Base-by-base conservation (phyloP, 1,140 invertebrate species). In the Drosophila suzukii region DNA sequence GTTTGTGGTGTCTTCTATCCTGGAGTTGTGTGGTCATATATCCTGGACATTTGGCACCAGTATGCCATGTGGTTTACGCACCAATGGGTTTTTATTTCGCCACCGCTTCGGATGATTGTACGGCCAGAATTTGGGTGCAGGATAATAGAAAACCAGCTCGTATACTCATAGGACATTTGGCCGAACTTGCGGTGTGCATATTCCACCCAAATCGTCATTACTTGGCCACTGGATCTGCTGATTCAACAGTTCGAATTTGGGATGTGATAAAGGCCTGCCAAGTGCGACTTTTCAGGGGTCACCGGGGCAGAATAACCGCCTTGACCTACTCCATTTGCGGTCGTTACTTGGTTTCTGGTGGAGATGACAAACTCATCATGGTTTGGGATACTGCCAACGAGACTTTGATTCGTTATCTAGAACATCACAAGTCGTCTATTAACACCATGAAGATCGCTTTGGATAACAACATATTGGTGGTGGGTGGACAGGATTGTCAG, bases 11-110 rank as follows among this genome's bases (percentile, higher is more conserved):
- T 11, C 44, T 86, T 13, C n/a, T 73, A 12, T 70, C 79, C 34
- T 86, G 83, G 83, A 53, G 17, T 34, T 88, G 83, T 34, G 36
- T 83, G 10, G 75, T 88, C n/a, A 73, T 83, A 20, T 86, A 76
- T 60, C 51, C 44, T 0, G 83, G 79, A 0, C 83, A 83, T 24
- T 32, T 50, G 12, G 10, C 41, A 0, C 30, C 79, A 5, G 27
- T 82, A 11, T 68, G 49, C 39, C 55, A 60, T n/a, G 79, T 88
- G 4, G 20, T 6, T 8, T 86, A 44, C 24, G 83, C 83, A 0
- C 83, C 83, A 0, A 13, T 44, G 12, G 83, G 83, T 0, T 88
- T 63, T n/a, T 70, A 66, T 46, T 83, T 86, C 15, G 79, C 71
- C 56, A 79, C 66, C 0, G 51, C 55, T 4, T 82, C 83, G 7